Percentiles rank a stretch among this genome's conserved stretches.
These are phyloP conservation scores for Pseudorectes ferrugineus DNA, from an alignment of 2,113 vertebrate species.

Conservation along the genomic window DNA sequence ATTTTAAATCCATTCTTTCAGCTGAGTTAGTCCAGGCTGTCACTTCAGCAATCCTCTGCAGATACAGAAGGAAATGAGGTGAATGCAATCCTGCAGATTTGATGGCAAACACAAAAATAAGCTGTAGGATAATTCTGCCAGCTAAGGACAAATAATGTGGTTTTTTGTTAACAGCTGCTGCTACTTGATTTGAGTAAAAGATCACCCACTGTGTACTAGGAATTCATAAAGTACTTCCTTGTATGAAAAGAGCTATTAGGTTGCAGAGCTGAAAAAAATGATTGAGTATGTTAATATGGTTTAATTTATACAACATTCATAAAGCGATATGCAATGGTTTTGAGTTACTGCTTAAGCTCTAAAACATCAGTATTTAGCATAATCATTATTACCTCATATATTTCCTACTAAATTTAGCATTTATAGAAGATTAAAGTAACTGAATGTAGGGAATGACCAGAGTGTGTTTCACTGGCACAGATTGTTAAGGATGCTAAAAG, in stretches of 20 bases:
- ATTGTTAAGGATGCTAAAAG: not conserved
- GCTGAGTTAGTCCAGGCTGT: not conserved
- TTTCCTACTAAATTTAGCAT: not conserved
- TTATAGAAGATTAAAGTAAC: not conserved
- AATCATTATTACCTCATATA: not conserved
- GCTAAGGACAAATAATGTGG: not conserved
- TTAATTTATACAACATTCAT: not conserved
- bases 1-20: not conserved
- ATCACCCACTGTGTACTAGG: not conserved
- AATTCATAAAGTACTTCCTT: not conserved
- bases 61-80: not conserved
- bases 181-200: not conserved
- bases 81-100: not conserved
- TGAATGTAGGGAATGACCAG: not conserved
- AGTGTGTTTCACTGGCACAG: not conserved
- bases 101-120: not conserved
- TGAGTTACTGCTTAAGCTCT: not conserved
- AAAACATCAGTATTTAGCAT: not conserved
- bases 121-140: not conserved
- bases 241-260: not conserved
- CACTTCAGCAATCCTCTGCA: not conserved
- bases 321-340: fast-evolving
- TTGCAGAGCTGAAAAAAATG: not conserved
- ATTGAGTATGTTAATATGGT: not conserved
- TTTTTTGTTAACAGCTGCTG: constrained; percentile 21